These are phyloP conservation scores for Aradophagus sp. DNA, from an alignment of 1,140 invertebrate genomes.

Conservation along the genomic window DNA sequence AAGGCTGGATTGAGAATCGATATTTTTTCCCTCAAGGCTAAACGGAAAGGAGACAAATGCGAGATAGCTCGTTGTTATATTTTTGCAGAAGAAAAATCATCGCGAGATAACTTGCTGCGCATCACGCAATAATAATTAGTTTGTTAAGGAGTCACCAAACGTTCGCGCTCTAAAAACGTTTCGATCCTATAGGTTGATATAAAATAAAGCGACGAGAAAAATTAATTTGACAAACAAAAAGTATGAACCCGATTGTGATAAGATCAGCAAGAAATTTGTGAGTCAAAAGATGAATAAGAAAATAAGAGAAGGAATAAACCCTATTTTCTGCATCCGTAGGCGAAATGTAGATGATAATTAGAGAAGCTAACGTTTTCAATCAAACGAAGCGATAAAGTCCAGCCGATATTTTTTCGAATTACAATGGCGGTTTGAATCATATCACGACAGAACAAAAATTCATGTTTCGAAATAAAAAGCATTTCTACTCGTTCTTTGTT, in stretches of 20 bases:
- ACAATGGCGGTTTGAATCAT: slow-evolving; percentile 26
- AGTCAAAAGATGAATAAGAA: slow-evolving; percentile 29
- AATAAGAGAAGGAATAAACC: slow-evolving; percentile 26
- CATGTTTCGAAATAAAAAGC: neutral
- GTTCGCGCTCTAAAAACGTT: slow-evolving; percentile 23
- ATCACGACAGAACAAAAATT: slow-evolving; percentile 15
- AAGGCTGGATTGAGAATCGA: slow-evolving; percentile 7
- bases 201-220: slow-evolving; percentile 27
- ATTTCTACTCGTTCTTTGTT: neutral
- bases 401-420: slow-evolving; percentile 35
- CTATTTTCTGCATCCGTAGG: slow-evolving; percentile 68
- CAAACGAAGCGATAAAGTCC: slow-evolving; percentile 17
- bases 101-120: slow-evolving; percentile 9
- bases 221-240: slow-evolving; percentile 15
- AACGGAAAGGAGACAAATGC: neutral
- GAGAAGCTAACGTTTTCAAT: neutral
- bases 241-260: slow-evolving; percentile 47
- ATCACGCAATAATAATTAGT: slow-evolving; percentile 58
- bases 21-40: slow-evolving; percentile 33
- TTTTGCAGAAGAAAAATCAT: slow-evolving; percentile 35
- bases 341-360: slow-evolving; percentile 22
- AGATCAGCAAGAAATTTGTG: slow-evolving; percentile 44
- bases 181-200: slow-evolving; percentile 60
- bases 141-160: slow-evolving; percentile 58
- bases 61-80: slow-evolving; percentile 34